Conservation (phyloP, 2,797 vertebrate genomes). For the Rhinichthys osculus region DNA sequence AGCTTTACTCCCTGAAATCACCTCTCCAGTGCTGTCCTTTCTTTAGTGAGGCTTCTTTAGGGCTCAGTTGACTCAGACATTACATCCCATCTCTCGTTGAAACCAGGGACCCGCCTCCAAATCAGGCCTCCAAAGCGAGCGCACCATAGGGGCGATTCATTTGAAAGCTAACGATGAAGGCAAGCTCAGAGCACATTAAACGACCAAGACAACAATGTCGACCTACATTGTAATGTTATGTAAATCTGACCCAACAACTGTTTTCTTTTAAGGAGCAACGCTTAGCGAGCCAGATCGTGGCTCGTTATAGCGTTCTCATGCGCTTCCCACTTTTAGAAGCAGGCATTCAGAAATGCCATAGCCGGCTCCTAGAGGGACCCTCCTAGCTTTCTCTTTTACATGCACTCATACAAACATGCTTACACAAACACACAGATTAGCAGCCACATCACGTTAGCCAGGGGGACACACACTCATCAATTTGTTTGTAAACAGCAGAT, state of each 20-base stretch:
- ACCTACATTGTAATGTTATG: conserved; percentile 80
- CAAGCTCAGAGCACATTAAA: conserved; percentile 67
- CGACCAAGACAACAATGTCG: conserved; percentile 58
- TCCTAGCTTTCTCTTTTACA: conserved; percentile 39
- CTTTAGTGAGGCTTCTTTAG: conserved; percentile 46
- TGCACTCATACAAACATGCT: conserved; percentile 38
- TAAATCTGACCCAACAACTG: conserved; percentile 79
- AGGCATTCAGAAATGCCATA: conserved; percentile 71
- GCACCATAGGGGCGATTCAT: conserved; percentile 72
- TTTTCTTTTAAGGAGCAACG: conserved; percentile 67
- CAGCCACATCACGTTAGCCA: conserved; percentile 74
- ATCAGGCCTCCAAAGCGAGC: conserved; percentile 75
- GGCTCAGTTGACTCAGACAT: conserved; percentile 73
- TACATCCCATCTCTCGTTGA: conserved; percentile 74
- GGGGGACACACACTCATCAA: conserved; percentile 78
- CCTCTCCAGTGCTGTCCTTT: conserved; percentile 3
- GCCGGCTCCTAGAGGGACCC: conserved; percentile 67
- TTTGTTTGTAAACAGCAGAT: conserved; percentile 84
- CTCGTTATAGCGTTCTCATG: conserved; percentile 67
- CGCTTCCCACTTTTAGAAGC: conserved; percentile 71
- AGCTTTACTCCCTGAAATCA: conserved; percentile 10
- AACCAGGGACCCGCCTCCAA: conserved; percentile 73
- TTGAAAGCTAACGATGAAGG: conserved; percentile 77
- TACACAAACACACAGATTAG: conserved; percentile 58
- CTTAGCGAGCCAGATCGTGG: conserved; percentile 69